Evolutionary conservation across 2,113 vertebrate species (phyloP).

Genomic region (Pygoscelis antarcticus): DNA sequence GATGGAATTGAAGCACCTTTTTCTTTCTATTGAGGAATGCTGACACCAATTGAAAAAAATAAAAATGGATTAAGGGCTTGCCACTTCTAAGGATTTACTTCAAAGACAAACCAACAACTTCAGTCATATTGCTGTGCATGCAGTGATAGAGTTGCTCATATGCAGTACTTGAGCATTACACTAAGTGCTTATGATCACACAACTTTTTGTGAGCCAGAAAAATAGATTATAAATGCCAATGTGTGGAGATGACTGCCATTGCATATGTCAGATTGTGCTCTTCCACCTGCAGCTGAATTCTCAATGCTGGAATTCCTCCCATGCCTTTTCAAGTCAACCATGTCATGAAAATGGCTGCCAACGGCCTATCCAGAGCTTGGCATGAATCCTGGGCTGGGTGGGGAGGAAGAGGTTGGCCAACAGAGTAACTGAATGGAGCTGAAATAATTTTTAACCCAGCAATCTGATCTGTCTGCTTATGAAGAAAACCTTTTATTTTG

Average conservation of each 20-base stretch:
- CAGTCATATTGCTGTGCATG: neutral
- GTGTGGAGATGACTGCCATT: neutral
- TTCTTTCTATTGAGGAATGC: neutral
- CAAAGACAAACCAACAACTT: neutral
- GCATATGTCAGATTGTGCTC: neutral
- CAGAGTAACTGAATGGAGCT: conserved; percentile 2
- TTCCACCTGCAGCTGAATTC: conserved; percentile 59
- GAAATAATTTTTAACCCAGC: conserved; percentile 38
- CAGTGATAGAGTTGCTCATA: neutral
- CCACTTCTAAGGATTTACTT: neutral
- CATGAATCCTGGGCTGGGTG: conserved; percentile 18
- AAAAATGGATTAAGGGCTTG: neutral
- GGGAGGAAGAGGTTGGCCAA: conserved; percentile 6
- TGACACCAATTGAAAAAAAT: conserved; percentile 7
- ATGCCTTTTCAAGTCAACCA: conserved; percentile 24
- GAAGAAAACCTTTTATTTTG: neutral
- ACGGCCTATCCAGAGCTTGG: conserved; percentile 39
- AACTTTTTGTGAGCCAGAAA: conserved; percentile 10
- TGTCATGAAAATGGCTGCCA: conserved; percentile 54
- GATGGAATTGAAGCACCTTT: neutral
- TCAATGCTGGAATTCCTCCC: conserved; percentile 38
- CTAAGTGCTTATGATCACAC: neutral
- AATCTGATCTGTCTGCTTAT: conserved; percentile 19
- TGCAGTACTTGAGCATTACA: neutral
- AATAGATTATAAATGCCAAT: neutral